phyloP scores from a whole-genome alignment of 2,113 vertebrate species.

The Lichenostomus cassidix region DNA sequence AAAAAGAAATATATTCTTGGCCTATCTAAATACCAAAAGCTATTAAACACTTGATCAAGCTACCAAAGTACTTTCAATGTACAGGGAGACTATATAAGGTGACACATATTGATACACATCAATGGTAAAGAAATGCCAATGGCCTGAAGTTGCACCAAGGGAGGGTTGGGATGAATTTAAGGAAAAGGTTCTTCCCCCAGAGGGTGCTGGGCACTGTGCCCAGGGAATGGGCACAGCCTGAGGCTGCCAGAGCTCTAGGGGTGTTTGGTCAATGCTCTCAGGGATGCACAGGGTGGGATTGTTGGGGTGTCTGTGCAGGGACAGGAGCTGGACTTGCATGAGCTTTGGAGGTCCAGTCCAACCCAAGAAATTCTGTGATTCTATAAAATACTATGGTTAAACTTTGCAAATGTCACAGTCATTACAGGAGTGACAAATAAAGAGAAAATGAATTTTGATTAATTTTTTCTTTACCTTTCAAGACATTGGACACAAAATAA shows the following conservation, averaged over 20 bases:
- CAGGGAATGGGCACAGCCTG: neutral
- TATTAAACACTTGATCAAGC: neutral
- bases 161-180: accelerated
- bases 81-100: neutral
- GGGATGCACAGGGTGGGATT: neutral
- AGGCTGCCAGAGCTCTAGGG: neutral
- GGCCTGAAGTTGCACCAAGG: neutral
- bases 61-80: neutral
- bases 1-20: neutral
- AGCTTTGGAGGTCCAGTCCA: accelerated
- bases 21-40: neutral
- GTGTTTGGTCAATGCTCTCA: accelerated
- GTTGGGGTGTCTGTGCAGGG: neutral
- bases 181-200: neutral
- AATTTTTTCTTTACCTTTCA: neutral
- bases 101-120: accelerated
- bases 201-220: neutral
- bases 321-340: accelerated
- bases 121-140: neutral
- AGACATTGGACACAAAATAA: neutral
- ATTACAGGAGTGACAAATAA: neutral
- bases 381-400: neutral
- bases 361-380: accelerated
- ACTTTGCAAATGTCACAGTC: neutral
- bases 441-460: neutral